phyloP scores from a whole-genome alignment of 2,797 vertebrate species.

The Lepus oiostolus region DNA sequence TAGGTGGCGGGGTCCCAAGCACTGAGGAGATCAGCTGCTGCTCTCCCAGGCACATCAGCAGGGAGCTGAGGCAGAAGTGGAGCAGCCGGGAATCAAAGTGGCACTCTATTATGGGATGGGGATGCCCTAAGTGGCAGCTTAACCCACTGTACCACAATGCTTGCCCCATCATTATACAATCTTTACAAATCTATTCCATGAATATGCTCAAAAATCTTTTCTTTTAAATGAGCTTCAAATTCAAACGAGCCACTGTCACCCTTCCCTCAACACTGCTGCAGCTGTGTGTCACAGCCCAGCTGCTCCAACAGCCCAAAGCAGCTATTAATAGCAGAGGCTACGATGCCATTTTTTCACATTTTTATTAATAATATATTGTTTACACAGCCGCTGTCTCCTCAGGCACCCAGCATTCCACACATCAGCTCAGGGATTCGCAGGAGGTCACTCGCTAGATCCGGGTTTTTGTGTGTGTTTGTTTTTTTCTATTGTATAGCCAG shows the following conservation, averaged over 20 bases:
- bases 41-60: no score
- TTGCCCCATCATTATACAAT: background rate
- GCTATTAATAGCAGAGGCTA: slow-evolving; percentile 80
- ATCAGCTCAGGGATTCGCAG: background rate
- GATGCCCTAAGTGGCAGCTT: no score
- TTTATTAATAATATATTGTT: slow-evolving; percentile 84
- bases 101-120: no score
- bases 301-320: slow-evolving; percentile 21
- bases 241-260: slow-evolving; percentile 36
- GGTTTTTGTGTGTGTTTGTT: background rate
- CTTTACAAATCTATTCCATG: background rate
- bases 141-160: no score
- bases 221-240: slow-evolving; percentile 34
- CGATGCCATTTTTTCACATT: slow-evolving; percentile 80
- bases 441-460: background rate
- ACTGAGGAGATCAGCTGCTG: no score
- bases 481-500: slow-evolving; percentile 9
- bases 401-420: slow-evolving; percentile 57
- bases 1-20: no score
- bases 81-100: no score
- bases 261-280: slow-evolving; percentile 37
- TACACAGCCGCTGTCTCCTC: slow-evolving; percentile 73
- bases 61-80: no score
- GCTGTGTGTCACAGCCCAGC: slow-evolving; percentile 24
- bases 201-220: slow-evolving; percentile 20